phyloP scores from a whole-genome alignment of 2,888 invertebrate genomes.

The Caenorhabditis sp. region DNA sequence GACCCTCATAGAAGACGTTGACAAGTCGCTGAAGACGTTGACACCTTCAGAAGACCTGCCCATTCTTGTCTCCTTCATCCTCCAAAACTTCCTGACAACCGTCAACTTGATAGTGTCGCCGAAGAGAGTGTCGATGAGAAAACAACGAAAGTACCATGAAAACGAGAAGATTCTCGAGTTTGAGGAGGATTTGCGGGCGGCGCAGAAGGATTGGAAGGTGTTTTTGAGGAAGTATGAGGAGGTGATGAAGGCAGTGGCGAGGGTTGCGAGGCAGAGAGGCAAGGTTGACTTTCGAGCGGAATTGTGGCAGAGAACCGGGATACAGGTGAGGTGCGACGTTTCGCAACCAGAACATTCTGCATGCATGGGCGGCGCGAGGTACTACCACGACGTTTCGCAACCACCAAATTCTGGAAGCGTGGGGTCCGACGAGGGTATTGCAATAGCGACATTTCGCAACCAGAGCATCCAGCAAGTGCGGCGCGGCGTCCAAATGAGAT shows the following conservation, averaged over 20 bases:
- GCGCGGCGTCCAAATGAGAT: no score
- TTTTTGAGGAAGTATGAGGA: constrained; percentile 33
- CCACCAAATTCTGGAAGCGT: no score
- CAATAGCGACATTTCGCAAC: no score
- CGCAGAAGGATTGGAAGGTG: constrained; percentile 33
- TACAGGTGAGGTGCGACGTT: constrained; percentile 10
- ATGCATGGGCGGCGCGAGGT: no score
- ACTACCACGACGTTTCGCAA: no score
- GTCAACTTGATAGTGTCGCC: constrained; percentile 33
- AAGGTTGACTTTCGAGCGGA: constrained; percentile 32
- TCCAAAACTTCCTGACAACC: constrained; percentile 23
- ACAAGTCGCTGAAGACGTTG: constrained; percentile 11
- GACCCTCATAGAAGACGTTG: constrained; percentile 28
- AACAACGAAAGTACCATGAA: constrained; percentile 2
- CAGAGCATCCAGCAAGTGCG: no score
- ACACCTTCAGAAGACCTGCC: not conserved
- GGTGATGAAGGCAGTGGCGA: constrained; percentile 6
- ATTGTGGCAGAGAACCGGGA: constrained; percentile 16
- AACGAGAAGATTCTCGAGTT: constrained; percentile 20
- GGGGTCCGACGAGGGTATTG: no score
- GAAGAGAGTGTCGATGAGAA: constrained; percentile 4
- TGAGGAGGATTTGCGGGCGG: constrained; percentile 37
- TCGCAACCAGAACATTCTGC: not conserved
- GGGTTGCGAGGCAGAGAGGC: not conserved
- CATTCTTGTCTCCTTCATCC: constrained; percentile 6